These are phyloP conservation scores for Myotis myotis DNA, from an alignment of 2,797 vertebrate species.

Conservation along the genomic window DNA sequence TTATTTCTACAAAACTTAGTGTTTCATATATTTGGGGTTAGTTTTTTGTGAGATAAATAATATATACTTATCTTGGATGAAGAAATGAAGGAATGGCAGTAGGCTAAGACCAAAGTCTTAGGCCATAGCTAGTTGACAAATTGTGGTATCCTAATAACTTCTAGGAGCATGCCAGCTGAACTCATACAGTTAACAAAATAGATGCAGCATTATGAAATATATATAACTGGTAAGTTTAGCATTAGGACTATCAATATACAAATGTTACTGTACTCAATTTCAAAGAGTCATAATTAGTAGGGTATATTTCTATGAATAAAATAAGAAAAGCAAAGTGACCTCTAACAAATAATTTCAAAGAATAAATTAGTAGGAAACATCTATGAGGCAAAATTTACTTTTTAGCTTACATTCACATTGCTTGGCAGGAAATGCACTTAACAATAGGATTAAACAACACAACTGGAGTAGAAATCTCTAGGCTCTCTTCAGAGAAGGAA, in stretches of 20 bases:
- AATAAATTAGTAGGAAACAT: background rate
- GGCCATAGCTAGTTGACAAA: background rate
- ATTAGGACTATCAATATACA: background rate
- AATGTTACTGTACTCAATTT: background rate
- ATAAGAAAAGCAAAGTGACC: background rate
- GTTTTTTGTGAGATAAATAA: background rate
- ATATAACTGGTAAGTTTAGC: background rate
- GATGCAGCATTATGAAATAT: background rate
- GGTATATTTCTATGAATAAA: background rate
- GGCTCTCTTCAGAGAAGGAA: background rate
- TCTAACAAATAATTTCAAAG: background rate
- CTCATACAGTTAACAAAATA: background rate
- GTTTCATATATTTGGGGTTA: background rate
- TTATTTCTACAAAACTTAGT: background rate
- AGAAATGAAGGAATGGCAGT: background rate
- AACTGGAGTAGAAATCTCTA: background rate
- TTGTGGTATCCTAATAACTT: background rate
- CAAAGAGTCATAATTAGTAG: background rate
- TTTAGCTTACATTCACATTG: background rate
- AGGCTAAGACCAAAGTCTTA: background rate
- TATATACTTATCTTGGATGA: background rate
- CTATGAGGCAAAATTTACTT: background rate
- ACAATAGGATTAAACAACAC: background rate
- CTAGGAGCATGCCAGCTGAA: background rate
- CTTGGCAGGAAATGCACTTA: background rate